Conservation (phyloP, 2,888 invertebrate genomes). For the Sceliomorpha sp. region DNA sequence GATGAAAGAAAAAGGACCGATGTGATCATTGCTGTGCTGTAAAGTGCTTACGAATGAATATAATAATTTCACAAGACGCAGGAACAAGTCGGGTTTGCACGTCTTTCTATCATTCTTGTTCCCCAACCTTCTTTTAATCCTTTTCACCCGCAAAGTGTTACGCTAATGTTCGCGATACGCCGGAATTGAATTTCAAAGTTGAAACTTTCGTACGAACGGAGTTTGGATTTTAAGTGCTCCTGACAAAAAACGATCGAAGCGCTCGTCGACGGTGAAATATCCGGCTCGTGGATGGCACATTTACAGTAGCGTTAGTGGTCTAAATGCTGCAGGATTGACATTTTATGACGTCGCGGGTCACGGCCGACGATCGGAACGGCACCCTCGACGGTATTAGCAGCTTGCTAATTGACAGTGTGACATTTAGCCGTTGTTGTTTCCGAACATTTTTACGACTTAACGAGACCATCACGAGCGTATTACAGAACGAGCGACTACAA, state of each 20-base stretch:
- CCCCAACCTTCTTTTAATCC: constrained; percentile 20
- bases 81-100: no score
- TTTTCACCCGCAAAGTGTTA: constrained; percentile 54
- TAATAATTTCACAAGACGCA: constrained; percentile 41
- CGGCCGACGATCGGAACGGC: constrained; percentile 56
- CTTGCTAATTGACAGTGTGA: constrained; percentile 70
- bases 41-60: constrained; percentile 38
- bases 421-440: constrained; percentile 63
- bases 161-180: constrained; percentile 43
- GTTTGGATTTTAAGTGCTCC: constrained; percentile 53
- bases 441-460: constrained; percentile 63
- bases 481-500: no score
- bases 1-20: constrained; percentile 8
- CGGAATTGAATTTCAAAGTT: constrained; percentile 54
- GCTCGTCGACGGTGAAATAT: constrained; percentile 38
- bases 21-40: constrained; percentile 26
- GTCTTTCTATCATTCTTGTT: constrained; percentile 34
- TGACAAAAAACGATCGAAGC: constrained; percentile 48
- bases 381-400: constrained; percentile 62
- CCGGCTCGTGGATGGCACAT: constrained; percentile 36
- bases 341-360: constrained; percentile 70
- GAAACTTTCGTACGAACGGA: constrained; percentile 48
- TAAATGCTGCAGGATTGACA: constrained; percentile 66
- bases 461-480: constrained; percentile 50
- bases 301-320: constrained; percentile 59